phyloP scores from a whole-genome alignment of 2,888 invertebrate genomes.

The Ormyrus rosae region DNA sequence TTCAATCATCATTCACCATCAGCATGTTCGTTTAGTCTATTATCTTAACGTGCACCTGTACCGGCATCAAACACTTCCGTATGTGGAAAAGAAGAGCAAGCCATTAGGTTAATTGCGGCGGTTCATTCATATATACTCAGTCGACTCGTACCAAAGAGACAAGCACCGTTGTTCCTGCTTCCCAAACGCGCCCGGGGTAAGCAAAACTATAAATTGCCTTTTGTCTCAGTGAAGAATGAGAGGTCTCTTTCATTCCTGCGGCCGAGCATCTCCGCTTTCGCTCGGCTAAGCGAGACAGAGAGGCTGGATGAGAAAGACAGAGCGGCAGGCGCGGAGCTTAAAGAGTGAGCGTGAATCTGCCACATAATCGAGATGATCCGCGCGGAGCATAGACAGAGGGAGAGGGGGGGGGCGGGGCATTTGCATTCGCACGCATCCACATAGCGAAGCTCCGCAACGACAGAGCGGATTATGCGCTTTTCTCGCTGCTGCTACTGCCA shows the following conservation, averaged over 20 bases:
- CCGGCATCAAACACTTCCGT: no score
- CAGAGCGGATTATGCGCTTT: slow-evolving; percentile 16
- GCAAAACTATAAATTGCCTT: no score
- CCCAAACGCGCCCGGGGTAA: no score
- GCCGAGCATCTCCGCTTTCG: background rate
- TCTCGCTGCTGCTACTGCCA: background rate
- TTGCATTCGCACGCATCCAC: no score
- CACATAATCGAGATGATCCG: slow-evolving; percentile 9
- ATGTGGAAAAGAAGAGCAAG: no score
- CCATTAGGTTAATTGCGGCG: slow-evolving; percentile 46
- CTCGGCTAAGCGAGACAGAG: background rate
- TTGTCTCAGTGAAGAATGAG: background rate
- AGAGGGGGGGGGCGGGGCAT: no score
- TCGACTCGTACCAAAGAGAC: no score
- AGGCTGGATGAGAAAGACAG: background rate
- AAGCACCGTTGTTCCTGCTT: no score
- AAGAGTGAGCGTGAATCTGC: background rate
- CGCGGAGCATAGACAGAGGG: background rate
- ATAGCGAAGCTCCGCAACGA: background rate
- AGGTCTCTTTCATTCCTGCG: background rate
- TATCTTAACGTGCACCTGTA: no score
- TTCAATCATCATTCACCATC: no score
- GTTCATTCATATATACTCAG: no score
- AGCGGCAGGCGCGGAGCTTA: background rate
- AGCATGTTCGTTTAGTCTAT: no score